Evolutionary conservation across 2,113 vertebrate genomes (phyloP).

Genomic region (Syrmaticus mikado): DNA sequence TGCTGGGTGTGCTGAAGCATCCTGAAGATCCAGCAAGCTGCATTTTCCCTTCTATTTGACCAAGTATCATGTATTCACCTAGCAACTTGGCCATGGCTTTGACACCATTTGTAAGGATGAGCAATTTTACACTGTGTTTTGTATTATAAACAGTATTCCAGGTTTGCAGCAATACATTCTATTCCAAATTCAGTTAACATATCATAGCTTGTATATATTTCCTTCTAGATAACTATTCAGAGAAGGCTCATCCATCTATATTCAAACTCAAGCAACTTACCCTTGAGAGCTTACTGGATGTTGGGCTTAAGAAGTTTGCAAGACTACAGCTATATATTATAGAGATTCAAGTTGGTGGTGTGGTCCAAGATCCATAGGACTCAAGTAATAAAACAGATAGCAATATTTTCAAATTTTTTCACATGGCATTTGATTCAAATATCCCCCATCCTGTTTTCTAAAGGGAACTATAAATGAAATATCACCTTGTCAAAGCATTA

Average conservation of each 20-base stretch:
- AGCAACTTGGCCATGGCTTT: neutral
- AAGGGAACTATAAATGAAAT: neutral
- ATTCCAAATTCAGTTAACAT: neutral
- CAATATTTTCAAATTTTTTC: neutral
- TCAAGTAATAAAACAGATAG: neutral
- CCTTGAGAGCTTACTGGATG: neutral
- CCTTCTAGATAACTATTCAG: neutral
- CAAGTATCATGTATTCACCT: neutral
- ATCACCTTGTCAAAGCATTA: neutral
- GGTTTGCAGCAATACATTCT: neutral
- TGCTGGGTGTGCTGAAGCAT: neutral
- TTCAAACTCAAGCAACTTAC: neutral
- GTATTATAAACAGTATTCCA: neutral
- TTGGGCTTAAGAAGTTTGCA: neutral
- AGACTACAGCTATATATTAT: neutral
- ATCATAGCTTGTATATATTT: neutral
- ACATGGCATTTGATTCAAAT: neutral
- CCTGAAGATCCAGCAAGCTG: neutral
- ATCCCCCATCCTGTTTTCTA: neutral
- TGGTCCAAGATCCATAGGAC: neutral
- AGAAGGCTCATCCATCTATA: neutral
- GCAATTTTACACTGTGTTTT: neutral
- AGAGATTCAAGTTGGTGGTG: neutral
- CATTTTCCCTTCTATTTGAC: neutral
- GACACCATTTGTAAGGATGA: slow-evolving; percentile 6